These are phyloP conservation scores for Caenorhabditis afra DNA, from an alignment of 2,888 invertebrate species.

Conservation along the genomic window DNA sequence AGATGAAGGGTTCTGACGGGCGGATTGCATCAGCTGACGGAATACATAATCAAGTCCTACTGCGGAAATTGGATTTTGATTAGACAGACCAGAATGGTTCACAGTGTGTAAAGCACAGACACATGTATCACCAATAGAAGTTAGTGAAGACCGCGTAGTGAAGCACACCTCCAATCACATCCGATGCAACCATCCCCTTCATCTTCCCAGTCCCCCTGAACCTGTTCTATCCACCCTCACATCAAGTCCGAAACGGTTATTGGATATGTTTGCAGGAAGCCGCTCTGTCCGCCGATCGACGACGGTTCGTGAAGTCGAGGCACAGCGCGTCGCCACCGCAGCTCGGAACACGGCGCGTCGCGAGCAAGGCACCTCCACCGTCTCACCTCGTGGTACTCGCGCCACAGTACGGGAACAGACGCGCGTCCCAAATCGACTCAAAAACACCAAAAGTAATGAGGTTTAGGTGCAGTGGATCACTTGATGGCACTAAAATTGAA, in stretches of 20 bases:
- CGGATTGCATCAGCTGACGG: neutral
- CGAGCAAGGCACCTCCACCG: conserved; percentile 6
- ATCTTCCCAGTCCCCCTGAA: neutral
- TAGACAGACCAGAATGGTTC: too few relatives aligned
- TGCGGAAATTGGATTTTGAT: neutral
- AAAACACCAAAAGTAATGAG: conserved; percentile 58
- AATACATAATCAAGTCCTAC: neutral
- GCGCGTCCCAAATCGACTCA: conserved; percentile 57
- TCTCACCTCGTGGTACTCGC: conserved; percentile 36
- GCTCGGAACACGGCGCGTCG: conserved; percentile 18
- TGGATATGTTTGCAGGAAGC: conserved; percentile 46
- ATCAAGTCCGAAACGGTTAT: neutral
- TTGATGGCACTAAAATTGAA: conserved; percentile 31
- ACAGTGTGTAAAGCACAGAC: too few relatives aligned
- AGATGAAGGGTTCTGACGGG: neutral
- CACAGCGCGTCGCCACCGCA: conserved; percentile 35
- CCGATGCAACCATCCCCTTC: neutral
- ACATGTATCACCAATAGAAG: too few relatives aligned
- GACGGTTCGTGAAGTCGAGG: conserved; percentile 57
- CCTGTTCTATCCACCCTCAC: neutral
- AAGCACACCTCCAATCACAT: neutral
- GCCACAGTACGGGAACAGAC: conserved; percentile 55
- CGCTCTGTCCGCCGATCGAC: conserved; percentile 58
- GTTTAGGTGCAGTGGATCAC: conserved; percentile 45
- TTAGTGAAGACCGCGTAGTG: too few relatives aligned